Conservation (phyloP, 1,140 invertebrate species). For the Anoplolepis gracilipes region DNA sequence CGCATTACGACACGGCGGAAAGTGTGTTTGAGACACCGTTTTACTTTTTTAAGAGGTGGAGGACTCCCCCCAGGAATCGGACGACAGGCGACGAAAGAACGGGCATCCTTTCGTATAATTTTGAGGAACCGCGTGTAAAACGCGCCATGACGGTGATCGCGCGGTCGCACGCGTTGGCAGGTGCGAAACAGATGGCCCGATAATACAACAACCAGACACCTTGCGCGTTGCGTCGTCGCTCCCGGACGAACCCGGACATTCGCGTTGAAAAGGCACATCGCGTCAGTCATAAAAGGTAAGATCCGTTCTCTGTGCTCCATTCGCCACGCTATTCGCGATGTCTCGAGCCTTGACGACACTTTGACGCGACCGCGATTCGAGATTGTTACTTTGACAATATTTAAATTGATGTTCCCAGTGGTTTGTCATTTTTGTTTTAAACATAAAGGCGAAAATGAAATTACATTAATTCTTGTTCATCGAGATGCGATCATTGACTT, state of each 20-base stretch:
- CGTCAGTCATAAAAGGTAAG: slow-evolving; percentile 25
- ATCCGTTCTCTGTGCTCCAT: slow-evolving; percentile 17
- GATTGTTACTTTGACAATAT: not conserved
- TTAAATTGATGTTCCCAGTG: not conserved
- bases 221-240: slow-evolving; percentile 52
- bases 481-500: not conserved
- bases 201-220: slow-evolving; percentile 68
- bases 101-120: slow-evolving; percentile 37
- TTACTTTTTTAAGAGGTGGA: not conserved
- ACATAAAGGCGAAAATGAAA: not conserved
- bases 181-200: slow-evolving; percentile 83
- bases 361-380: not conserved
- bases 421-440: not conserved
- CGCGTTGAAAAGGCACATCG: slow-evolving; percentile 35
- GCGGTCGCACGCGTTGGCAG: slow-evolving; percentile 77
- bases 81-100: not conserved
- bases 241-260: slow-evolving; percentile 22
- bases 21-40: not conserved
- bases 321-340: not conserved
- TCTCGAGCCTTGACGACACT: not conserved
- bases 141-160: slow-evolving; percentile 80
- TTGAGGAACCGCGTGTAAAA: slow-evolving; percentile 57
- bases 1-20: not conserved
- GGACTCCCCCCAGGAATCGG: not conserved
- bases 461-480: not conserved